These are phyloP conservation scores for Beroe forskalii DNA, from an alignment of 37 sponge, comb jelly and placozoan species.

Conservation along the genomic window DNA sequence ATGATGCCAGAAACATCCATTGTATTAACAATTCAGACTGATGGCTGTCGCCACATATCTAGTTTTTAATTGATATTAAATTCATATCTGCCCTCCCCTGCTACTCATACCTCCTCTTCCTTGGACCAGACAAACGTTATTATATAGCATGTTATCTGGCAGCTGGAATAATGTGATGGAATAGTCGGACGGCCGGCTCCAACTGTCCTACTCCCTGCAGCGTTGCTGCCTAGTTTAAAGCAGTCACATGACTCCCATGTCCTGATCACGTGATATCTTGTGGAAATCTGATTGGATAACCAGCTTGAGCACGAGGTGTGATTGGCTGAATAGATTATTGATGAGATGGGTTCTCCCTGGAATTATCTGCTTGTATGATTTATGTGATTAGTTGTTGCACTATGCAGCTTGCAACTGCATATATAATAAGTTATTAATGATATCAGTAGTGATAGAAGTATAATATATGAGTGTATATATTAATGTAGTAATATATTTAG, in stretches of 20 bases:
- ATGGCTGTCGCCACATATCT: slow-evolving; percentile 32
- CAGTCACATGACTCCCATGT: not conserved
- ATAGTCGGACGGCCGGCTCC: not conserved
- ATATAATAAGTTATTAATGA: not conserved
- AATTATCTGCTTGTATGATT: not conserved
- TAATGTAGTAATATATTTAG: too few relatives aligned
- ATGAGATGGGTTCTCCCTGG: not conserved
- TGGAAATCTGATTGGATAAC: not conserved
- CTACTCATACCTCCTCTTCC: not conserved
- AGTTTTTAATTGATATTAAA: slow-evolving; percentile 18
- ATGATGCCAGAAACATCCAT: too few relatives aligned
- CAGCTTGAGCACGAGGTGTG: not conserved
- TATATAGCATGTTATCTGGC: slow-evolving; percentile 20
- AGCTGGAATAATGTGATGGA: not conserved
- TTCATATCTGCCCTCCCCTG: slow-evolving; percentile 19
- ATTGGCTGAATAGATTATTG: not conserved
- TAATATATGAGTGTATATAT: not conserved
- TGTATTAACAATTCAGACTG: too few relatives aligned
- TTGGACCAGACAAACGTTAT: not conserved
- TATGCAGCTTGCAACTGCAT: not conserved
- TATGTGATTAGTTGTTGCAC: not conserved
- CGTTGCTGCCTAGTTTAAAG: not conserved
- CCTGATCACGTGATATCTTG: not conserved
- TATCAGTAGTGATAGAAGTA: not conserved
- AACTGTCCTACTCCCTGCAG: not conserved